Conservation (phyloP, 1,140 invertebrate genomes). For the Caenorhabditis inopinata region DNA sequence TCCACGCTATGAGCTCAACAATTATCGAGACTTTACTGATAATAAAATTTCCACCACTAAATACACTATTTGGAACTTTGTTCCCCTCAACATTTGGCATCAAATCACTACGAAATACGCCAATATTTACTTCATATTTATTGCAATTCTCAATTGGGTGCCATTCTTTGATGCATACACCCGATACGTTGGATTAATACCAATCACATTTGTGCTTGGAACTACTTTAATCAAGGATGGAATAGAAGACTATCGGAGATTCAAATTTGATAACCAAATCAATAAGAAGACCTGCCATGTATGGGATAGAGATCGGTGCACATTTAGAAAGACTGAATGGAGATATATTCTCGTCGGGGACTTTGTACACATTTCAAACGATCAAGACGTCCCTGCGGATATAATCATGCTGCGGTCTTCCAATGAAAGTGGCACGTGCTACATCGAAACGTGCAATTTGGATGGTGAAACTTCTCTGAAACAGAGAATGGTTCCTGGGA, state of each 20-base stretch:
- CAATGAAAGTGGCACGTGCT: constrained; percentile 85
- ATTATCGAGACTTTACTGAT: constrained; percentile 73
- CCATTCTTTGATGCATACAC: constrained; percentile 89
- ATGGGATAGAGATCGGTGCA: constrained; percentile 72
- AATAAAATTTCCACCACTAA: constrained; percentile 89
- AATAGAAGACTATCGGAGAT: constrained; percentile 86
- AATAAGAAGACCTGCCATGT: constrained; percentile 87
- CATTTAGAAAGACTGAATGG: constrained; percentile 84
- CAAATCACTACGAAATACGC: constrained; percentile 78
- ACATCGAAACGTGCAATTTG: constrained; percentile 96
- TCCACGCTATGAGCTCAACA: constrained; percentile 70
- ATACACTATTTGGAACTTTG: constrained; percentile 86
- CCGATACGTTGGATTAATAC: constrained; percentile 90
- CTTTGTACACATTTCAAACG: constrained; percentile 83
- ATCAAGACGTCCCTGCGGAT: constrained; percentile 95
- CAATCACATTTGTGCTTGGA: constrained; percentile 86
- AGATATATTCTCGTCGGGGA: constrained; percentile 86
- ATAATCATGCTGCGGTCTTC: constrained; percentile 89
- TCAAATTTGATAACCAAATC: constrained; percentile 84
- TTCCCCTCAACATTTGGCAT: constrained; percentile 76
- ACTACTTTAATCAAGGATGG: constrained; percentile 93
- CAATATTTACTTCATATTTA: constrained; percentile 95
- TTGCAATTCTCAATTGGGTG: constrained; percentile 83
- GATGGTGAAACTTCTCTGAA: constrained; percentile 99
- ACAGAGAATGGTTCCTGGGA: constrained; percentile 84